Evolutionary conservation across 2,888 invertebrate species (phyloP), one percentile per base, ranked within the genome.

Genomic region (Nezara viridula): DNA sequence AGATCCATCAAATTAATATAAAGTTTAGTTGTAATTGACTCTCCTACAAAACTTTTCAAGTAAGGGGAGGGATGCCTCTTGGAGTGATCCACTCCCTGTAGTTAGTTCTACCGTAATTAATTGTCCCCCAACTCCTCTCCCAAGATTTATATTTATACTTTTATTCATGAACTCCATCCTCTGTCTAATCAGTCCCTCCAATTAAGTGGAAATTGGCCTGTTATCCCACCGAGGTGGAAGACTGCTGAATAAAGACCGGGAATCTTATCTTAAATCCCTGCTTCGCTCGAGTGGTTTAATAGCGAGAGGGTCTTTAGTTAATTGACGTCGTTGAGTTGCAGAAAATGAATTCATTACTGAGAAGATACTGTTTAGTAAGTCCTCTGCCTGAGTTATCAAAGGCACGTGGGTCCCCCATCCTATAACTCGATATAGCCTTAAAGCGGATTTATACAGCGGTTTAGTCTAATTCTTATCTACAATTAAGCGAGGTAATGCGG

Each of bases 81-180:
- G 32, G 32, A 73, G 21, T 37, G 66, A 73, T 73, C 32, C n/a
- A 5, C 55, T 3, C 14, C 37, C 19, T 73, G 19, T 2, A 37
- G 66, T 37, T 37, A 73, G 37, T 37, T 37, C 66, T 73, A 24
- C 32, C 66, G 6, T 66, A 19, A 73, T 37, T 73, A 73, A 66
- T 66, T 66, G 66, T 66, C 66, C 60, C 66, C 66, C 32, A 21
- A 19, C 37, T 37, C 7, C 32, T 21, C 66, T 19, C 37, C 24
- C 21, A 21, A 37, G 19, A 73, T 73, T 73, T 73, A 73, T 73
- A 73, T 73, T 73, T 73, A 27, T 73, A 73, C 66, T 73, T 73
- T 32, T 73, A 73, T 73, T 73, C 66, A 73, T 73, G 19, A 73
- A 21, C 16, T 21, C 19, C 32, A 37, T 37, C 37, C 37, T 73